A percentile compares a stretch with the other conserved stretches of the same genome.
These are phyloP conservation scores for Martes martes DNA, from an alignment of 2,113 vertebrate genomes.

Conservation along the genomic window DNA sequence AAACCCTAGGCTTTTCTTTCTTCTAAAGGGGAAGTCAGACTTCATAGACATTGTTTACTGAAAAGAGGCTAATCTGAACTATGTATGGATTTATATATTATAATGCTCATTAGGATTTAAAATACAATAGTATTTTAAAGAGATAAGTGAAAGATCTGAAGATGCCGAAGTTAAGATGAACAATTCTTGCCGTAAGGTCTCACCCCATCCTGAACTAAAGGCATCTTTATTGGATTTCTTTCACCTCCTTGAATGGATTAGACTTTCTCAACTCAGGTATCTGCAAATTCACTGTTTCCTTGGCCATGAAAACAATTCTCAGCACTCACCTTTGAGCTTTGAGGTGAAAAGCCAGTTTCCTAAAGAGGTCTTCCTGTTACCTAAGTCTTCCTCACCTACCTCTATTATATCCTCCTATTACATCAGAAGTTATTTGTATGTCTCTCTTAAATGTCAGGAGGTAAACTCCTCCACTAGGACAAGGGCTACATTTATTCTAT, in stretches of 20 bases:
- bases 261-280: neutral
- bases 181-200: neutral
- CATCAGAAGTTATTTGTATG: neutral
- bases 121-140: neutral
- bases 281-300: neutral
- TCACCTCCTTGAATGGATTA: neutral
- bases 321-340: neutral
- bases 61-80: neutral
- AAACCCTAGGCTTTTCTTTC: neutral
- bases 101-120: neutral
- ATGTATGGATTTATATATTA: neutral
- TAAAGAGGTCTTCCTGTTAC: neutral
- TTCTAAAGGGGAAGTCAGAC: neutral
- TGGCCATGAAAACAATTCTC: neutral
- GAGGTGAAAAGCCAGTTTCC: neutral
- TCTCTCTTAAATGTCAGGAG: neutral
- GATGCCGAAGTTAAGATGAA: neutral
- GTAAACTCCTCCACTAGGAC: neutral
- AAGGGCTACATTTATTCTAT: neutral
- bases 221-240: neutral
- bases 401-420: neutral
- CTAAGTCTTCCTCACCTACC: neutral
- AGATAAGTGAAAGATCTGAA: neutral
- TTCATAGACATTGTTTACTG: neutral
- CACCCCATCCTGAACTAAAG: neutral